These are phyloP conservation scores for Balanococcus diminutus DNA, from an alignment of 2,888 invertebrate species.

Conservation along the genomic window DNA sequence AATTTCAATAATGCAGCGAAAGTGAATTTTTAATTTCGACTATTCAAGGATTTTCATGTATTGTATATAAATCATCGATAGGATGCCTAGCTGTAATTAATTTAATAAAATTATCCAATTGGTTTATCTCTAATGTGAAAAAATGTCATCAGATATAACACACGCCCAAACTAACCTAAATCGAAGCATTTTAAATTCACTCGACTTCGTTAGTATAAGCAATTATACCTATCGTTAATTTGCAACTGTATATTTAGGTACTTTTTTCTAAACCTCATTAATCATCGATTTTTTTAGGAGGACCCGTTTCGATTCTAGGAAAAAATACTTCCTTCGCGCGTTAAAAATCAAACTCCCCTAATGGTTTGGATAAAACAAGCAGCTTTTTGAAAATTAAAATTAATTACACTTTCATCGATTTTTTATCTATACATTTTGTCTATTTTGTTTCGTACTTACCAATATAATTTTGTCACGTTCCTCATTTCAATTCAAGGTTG, in stretches of 20 bases:
- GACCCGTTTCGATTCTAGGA: not conserved
- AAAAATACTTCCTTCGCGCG: not conserved
- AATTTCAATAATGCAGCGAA: not conserved
- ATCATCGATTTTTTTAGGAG: not conserved
- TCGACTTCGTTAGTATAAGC: not conserved
- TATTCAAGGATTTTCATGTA: not conserved
- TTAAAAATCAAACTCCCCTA: not conserved
- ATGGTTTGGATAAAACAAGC: not conserved
- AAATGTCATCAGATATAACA: not conserved
- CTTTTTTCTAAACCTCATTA: not conserved
- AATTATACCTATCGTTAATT: too few relatives aligned
- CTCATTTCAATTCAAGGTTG: constrained; percentile 3
- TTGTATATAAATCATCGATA: not conserved
- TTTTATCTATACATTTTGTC: not conserved
- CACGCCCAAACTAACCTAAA: too few relatives aligned
- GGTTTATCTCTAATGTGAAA: not conserved
- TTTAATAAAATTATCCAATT: not conserved
- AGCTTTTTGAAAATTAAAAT: not conserved
- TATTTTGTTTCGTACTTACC: not conserved
- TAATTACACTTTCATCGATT: not conserved
- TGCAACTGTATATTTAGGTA: not conserved
- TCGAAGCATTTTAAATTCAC: too few relatives aligned
- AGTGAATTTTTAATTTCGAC: not conserved
- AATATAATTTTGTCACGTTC: constrained; percentile 6
- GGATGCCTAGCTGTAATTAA: not conserved